Evolutionary conservation across 2,797 vertebrate genomes (phyloP).

Genomic region (Gambelia wislizenii): DNA sequence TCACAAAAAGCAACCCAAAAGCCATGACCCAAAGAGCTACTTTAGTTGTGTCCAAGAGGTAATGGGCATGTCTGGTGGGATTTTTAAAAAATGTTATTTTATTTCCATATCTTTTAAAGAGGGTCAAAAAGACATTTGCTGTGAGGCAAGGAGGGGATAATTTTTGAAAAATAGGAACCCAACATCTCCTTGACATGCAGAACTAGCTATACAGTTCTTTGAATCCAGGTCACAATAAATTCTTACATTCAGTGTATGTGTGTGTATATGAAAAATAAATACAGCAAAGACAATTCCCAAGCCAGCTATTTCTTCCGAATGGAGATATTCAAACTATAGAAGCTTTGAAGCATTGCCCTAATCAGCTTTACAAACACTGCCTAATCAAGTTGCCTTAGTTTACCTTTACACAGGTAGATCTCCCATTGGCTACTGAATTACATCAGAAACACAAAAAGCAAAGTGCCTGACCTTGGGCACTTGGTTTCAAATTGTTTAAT

Average conservation of each 20-base stretch:
- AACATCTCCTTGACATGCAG: background rate
- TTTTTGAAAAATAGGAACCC: background rate
- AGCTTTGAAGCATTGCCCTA: conserved; percentile 38
- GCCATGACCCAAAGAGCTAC: background rate
- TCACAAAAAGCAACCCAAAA: conserved; percentile 1
- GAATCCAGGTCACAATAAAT: conserved; percentile 6
- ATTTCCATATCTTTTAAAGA: background rate
- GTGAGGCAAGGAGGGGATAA: background rate
- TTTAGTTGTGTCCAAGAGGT: background rate
- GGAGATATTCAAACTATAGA: background rate
- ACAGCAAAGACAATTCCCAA: conserved; percentile 10
- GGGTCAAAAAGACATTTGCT: background rate
- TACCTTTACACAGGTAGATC: conserved; percentile 27
- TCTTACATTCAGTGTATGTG: background rate
- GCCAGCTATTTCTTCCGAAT: background rate
- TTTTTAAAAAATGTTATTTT: background rate
- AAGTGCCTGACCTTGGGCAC: conserved; percentile 37
- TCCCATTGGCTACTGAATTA: conserved; percentile 32
- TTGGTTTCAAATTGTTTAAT: conserved; percentile 26
- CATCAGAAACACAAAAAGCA: conserved; percentile 11
- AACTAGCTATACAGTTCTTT: background rate
- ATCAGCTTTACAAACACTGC: conserved; percentile 36
- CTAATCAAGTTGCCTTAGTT: conserved; percentile 47
- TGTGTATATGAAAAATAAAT: conserved; percentile 38
- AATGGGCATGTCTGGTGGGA: background rate